A percentile compares a stretch with the other conserved stretches of the same genome.
phyloP scores from a whole-genome alignment of 1,140 invertebrate species.

The Drosophila melanogaster region DNA sequence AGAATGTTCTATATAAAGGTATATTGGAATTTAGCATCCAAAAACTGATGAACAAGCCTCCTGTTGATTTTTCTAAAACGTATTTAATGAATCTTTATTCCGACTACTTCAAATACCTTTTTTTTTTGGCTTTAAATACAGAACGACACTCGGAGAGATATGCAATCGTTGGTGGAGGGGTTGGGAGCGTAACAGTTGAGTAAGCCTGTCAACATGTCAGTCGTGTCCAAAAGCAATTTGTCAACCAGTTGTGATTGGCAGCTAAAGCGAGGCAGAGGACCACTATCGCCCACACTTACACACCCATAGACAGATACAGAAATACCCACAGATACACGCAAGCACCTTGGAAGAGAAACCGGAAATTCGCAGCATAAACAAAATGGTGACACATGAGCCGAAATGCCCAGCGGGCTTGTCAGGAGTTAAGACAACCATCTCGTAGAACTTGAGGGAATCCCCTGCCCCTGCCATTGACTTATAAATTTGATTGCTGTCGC shows the following conservation, averaged over 20 bases:
- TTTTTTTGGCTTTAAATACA: slow-evolving; percentile 10
- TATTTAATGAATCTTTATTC: not conserved
- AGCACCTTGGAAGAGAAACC: slow-evolving; percentile 23
- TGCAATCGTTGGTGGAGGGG: slow-evolving; percentile 8
- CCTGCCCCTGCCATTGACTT: not conserved
- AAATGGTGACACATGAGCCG: slow-evolving; percentile 52
- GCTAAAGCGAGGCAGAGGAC: slow-evolving; percentile 59
- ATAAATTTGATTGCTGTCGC: slow-evolving; percentile 44
- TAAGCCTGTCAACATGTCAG: slow-evolving; percentile 70
- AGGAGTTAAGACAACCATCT: slow-evolving; percentile 27
- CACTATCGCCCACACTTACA: slow-evolving; percentile 40
- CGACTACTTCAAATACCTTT: not conserved
- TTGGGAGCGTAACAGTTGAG: slow-evolving; percentile 31
- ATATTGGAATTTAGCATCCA: not conserved
- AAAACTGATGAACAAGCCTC: not conserved
- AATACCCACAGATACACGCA: not conserved
- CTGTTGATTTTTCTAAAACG: not conserved
- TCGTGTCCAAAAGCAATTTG: slow-evolving; percentile 79
- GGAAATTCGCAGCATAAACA: slow-evolving; percentile 66
- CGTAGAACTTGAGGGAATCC: slow-evolving; percentile 2
- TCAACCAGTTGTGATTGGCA: slow-evolving; percentile 81
- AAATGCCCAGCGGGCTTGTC: slow-evolving; percentile 44
- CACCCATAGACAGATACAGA: slow-evolving; percentile 1
- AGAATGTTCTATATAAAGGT: too few species aligned
- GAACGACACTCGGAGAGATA: slow-evolving; percentile 11